Conservation (phyloP, 2,797 vertebrate species). For the Bryconaethiops microstoma region DNA sequence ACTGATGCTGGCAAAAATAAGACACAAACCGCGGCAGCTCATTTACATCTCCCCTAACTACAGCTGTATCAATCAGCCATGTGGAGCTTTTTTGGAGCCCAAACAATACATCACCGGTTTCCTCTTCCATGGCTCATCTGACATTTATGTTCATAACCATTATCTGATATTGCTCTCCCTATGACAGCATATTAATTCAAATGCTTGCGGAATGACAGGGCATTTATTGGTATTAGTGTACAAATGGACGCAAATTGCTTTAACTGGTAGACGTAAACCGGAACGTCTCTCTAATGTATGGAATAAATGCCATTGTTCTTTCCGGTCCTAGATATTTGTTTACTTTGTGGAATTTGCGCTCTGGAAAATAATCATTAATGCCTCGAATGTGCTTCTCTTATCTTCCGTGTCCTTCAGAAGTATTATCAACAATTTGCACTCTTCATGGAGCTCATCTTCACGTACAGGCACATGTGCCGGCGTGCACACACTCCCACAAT, state of each 20-base stretch:
- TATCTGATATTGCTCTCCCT: conserved; percentile 59
- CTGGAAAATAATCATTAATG: background rate
- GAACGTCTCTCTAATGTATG: conserved; percentile 43
- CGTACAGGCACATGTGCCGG: background rate
- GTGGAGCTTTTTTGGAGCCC: conserved; percentile 19
- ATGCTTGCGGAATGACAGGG: conserved; percentile 51
- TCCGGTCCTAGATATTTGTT: background rate
- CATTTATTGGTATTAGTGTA: conserved; percentile 55
- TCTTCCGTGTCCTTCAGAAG: background rate
- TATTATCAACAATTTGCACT: conserved; percentile 14
- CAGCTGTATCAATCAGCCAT: conserved; percentile 44
- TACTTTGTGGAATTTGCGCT: background rate
- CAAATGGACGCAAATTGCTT: conserved; percentile 42
- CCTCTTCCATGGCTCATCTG: conserved; percentile 57
- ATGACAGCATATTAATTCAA: conserved; percentile 57
- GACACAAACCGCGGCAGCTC: conserved; percentile 30
- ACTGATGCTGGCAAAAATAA: conserved; percentile 28
- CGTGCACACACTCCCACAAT: conserved; percentile 8
- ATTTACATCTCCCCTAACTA: conserved; percentile 40
- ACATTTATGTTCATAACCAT: conserved; percentile 68
- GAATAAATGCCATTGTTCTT: conserved; percentile 33
- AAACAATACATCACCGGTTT: conserved; percentile 60
- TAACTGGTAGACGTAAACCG: conserved; percentile 32
- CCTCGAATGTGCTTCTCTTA: background rate
- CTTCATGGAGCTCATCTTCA: conserved; percentile 10